Base-by-base conservation (phyloP, 1,140 invertebrate genomes). In the Chironomus tepperi region DNA sequence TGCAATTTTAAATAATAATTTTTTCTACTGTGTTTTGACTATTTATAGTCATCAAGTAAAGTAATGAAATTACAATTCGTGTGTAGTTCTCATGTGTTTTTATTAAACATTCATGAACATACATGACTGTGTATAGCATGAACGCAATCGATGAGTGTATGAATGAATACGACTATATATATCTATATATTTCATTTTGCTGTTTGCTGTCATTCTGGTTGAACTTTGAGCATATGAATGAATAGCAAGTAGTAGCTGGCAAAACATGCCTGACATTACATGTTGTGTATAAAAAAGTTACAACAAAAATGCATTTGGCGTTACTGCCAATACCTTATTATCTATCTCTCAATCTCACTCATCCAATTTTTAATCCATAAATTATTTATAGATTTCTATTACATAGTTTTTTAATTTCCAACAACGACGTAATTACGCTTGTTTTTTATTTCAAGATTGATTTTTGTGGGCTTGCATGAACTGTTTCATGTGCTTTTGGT, bases 21-120 rank as follows among this genome's bases (percentile, higher is more conserved):
- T 34, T 34, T 5, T 57, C n/a, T 57, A 57, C n/a, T 70, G 7
- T 70, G 65, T 70, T 70, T 70, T 70, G 65, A 18, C 65, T 70
- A 70, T 70, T 70, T 70, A 70, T 70, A 70, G 65, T 70, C 65
- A 70, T 70, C 47, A 57, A 57, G 12, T 57, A n/a, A n/a, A 57
- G 47, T 57, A 57, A n/a, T 57, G n/a, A 57, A 57, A 57, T 57
- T 57, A n/a, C n/a, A 57, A 5, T 57, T 57, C 47, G 12, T 57
- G 47, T 57, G 47, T 57, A 57, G 10, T 57, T 57, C 47, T 57
- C 47, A 57, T 57, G 47, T 57, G 47, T n/a, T 57, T 57, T 12
- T 57, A 57, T 57, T 57, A 57, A 57, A 10, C 12, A 57, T 57
- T 57, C 47, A 57, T 57, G 47, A 57, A 57, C 47, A 57, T 57